Conservation (phyloP, 2,797 vertebrate species). For the Cirrhinus molitorella region DNA sequence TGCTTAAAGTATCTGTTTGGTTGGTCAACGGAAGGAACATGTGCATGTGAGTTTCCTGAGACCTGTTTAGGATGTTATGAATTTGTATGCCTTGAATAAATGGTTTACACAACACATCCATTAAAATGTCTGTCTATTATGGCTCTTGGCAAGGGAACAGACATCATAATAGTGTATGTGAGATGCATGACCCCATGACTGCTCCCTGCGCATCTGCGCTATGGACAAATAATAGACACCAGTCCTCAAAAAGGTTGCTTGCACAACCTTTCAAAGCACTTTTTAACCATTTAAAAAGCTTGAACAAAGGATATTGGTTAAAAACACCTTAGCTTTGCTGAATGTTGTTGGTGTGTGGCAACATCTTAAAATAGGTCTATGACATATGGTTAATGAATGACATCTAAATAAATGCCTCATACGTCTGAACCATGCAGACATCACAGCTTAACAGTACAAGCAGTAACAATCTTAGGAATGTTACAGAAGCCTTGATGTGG, state of each 20-base stretch:
- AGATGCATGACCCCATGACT: slow-evolving; percentile 57
- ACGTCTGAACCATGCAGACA: slow-evolving; percentile 44
- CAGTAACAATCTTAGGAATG: slow-evolving; percentile 25
- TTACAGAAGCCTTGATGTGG: slow-evolving; percentile 5
- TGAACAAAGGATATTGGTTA: not conserved
- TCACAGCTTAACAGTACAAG: slow-evolving; percentile 46
- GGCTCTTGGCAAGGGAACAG: slow-evolving; percentile 69
- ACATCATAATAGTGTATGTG: slow-evolving; percentile 66
- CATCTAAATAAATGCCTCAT: slow-evolving; percentile 23
- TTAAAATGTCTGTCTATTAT: slow-evolving; percentile 76
- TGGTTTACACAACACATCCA: slow-evolving; percentile 77
- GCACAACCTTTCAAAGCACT: slow-evolving; percentile 38
- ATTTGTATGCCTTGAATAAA: slow-evolving; percentile 68
- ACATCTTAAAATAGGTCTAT: slow-evolving; percentile 19
- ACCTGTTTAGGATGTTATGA: slow-evolving; percentile 28
- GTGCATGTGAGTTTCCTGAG: slow-evolving; percentile 5
- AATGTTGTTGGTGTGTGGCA: slow-evolving; percentile 16
- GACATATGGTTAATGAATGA: slow-evolving; percentile 36
- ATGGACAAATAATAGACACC: slow-evolving; percentile 75
- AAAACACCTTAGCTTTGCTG: slow-evolving; percentile 8
- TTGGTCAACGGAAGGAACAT: slow-evolving; percentile 17
- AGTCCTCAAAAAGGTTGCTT: slow-evolving; percentile 68
- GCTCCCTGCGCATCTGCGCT: slow-evolving; percentile 69
- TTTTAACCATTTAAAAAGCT: slow-evolving; percentile 59
- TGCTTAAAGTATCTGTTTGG: not conserved